phyloP scores from a whole-genome alignment of 2,797 vertebrate genomes.

The Hoplostethus mediterraneus region DNA sequence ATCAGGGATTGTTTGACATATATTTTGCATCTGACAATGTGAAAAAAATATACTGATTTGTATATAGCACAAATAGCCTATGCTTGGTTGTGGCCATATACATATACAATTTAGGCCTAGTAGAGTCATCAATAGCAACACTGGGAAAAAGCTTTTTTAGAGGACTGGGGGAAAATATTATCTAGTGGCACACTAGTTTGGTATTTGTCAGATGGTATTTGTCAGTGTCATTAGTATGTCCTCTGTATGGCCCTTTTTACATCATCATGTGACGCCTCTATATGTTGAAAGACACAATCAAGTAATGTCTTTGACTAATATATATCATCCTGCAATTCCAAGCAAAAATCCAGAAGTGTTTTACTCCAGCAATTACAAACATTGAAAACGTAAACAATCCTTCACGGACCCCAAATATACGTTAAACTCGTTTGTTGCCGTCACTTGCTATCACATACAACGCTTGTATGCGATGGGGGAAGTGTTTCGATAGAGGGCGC shows the following conservation, averaged over 20 bases:
- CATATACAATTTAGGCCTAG: background rate
- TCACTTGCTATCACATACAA: constrained; percentile 29
- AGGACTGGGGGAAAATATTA: too few relatives aligned
- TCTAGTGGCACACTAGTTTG: too few relatives aligned
- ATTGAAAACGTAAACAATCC: constrained; percentile 3
- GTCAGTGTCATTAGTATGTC: too few relatives aligned
- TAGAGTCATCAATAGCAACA: background rate
- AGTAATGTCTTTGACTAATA: background rate
- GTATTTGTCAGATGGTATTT: too few relatives aligned
- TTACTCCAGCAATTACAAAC: too few relatives aligned
- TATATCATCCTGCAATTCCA: background rate
- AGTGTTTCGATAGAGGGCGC: constrained; percentile 29
- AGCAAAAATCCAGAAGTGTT: background rate
- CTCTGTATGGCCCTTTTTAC: background rate
- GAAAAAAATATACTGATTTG: background rate
- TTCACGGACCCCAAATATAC: background rate
- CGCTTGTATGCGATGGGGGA: constrained; percentile 10
- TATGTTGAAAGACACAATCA: background rate
- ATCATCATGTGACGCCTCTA: too few relatives aligned
- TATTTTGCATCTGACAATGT: background rate
- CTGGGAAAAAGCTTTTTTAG: too few relatives aligned
- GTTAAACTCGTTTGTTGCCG: constrained; percentile 1
- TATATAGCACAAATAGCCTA: background rate
- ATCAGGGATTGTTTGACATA: too few relatives aligned
- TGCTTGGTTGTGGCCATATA: background rate